Base-by-base conservation (phyloP, 1,140 invertebrate genomes). In the Aphis gossypii region DNA sequence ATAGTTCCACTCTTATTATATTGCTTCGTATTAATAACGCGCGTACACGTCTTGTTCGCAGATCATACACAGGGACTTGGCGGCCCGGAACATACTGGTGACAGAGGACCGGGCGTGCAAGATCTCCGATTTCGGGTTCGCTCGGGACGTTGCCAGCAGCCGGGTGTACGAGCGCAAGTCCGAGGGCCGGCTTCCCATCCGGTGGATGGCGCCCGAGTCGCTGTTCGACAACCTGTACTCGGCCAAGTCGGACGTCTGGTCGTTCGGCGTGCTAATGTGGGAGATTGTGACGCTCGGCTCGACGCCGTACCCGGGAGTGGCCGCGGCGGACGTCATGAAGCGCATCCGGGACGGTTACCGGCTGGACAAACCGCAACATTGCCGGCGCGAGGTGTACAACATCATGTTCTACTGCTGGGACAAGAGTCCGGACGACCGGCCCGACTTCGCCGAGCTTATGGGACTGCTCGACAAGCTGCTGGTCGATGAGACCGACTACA, bases 391-490 rank as follows among this genome's bases (percentile, higher is more conserved):
- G 94, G 96, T 99, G 2, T 99, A 98, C 95, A 98, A 98, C 94
- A 98, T 98, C 83, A 98, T 98, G 98, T 98, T 97, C 95, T 98
- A 98, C 95, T 98, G 98, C 95, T 99, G 98, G 98, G 97, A 98
- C 93, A 97, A 97, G 46, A 97, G 98, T 95, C 96, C 97, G 3
- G 96, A 96, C 25, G 96, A 97, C 68, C 95, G 98, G 92, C 98
- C 98, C 0, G 96, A 97, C 20, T 98, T 98, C 95, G 95, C 96
- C 2, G 98, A 99, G 95, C 96, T 98, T 25, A 97, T 98, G 2
- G 95, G 96, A 54, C 96, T 98, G 94, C 95, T 98, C 7, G 98
- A 98, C 95, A 97, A 97, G 94, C 95, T 99, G 23, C 95, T 99
- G 18, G 96, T 98, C 94, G 97, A 97, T 46, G 98, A 99, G 95